Base-by-base conservation (phyloP, 2,888 invertebrate species). In the Oscheius sp. region DNA sequence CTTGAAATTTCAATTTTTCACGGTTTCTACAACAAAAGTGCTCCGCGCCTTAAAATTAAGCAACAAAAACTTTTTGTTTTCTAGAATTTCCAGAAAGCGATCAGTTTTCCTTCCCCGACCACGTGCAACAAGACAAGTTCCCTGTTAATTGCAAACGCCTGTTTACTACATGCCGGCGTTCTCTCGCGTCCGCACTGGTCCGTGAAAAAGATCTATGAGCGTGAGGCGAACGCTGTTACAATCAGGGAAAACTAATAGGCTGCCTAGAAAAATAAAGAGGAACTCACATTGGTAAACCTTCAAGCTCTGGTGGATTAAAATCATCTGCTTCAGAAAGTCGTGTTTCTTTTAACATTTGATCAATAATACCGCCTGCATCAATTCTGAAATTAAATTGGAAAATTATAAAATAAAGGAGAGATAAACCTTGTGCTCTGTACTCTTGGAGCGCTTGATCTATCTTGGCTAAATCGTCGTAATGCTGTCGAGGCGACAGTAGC, bases 331-430 rank as follows among this genome's bases (percentile, higher is more conserved):
- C 78, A 0, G 76, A 76, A 7, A 81, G 45, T 1, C 76, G 69
- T 18, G 78, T 79, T 52, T 78, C 80, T 13, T 78, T 76, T 23
- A 83, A 72, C 56, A 84, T 76, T 68, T 85, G 78, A 43, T 84
- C 85, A 41, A 87, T 84, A 16, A 87, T 78, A 43, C 78, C 78
- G 68, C 85, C 85, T 3, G 87, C 81, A 69, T 87, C 87, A 64
- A 85, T 80, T 18, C 87, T 83, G 69, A n/a, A 79, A 74, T 7
- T 29, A 52, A 25, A 27, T 18, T 18, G 13, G 13, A 49, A 2
- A 13, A 49, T 7, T 5, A 71, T 18, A 71, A 25, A 21, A 35
- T 61, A n/a, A n/a, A n/a, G n/a, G n/a, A n/a, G n/a, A n/a, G 18
- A 18, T 13, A 43, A 58, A 81, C 83, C 83, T 73, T 12, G 83